A percentile compares a stretch with the other conserved stretches of the same genome.
phyloP scores from a whole-genome alignment of 2,888 invertebrate species.

The Nemapogon koenigi region DNA sequence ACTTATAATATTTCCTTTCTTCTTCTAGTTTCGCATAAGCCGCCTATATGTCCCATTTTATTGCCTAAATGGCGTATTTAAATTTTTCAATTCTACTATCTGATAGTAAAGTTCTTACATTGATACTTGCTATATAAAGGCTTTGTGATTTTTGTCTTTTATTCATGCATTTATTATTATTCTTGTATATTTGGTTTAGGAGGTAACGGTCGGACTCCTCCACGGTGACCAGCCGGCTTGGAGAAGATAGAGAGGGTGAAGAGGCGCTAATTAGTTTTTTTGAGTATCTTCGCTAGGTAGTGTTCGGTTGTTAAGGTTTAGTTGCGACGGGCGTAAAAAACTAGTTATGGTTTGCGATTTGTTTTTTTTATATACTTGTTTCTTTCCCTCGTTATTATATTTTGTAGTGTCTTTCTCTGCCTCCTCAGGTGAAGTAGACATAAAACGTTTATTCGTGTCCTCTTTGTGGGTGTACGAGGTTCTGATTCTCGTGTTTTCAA shows the following conservation, averaged over 20 bases:
- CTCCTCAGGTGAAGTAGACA: constrained; percentile 14
- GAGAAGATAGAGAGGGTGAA: not conserved
- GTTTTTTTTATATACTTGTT: no score
- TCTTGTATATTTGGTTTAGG: not conserved
- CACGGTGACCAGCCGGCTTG: not conserved
- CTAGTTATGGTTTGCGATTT: no score
- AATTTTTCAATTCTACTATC: no score
- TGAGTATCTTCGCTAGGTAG: constrained; percentile 14
- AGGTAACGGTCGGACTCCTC: not conserved
- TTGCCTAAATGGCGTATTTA: no score
- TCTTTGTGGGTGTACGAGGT: not conserved
- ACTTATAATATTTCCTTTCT: not conserved
- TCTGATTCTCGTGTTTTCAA: constrained; percentile 11
- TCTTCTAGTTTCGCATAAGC: not conserved
- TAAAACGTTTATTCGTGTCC: constrained; percentile 10
- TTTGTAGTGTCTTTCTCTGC: not conserved
- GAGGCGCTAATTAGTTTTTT: constrained; percentile 5
- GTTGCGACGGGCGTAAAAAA: constrained; percentile 13
- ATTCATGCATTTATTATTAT: no score
- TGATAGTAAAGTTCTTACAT: no score
- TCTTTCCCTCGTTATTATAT: not conserved
- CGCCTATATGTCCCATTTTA: not conserved
- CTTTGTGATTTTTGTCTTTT: no score
- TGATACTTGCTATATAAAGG: no score
- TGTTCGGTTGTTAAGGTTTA: constrained; percentile 3